These are phyloP conservation scores for Notocelia uddmanniana DNA, from an alignment of 2,888 invertebrate genomes.

Conservation along the genomic window DNA sequence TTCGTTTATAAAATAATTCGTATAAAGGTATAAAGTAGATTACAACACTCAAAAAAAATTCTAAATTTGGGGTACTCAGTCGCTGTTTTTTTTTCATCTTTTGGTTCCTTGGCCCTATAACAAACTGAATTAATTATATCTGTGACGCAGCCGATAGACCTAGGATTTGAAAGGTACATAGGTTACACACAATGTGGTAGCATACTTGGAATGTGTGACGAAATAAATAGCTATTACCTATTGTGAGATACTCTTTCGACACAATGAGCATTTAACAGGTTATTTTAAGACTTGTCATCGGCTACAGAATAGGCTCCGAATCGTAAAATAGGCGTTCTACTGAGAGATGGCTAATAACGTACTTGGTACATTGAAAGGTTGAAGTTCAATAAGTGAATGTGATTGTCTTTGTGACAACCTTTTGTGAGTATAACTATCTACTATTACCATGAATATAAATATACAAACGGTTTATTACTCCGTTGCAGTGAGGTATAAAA, in stretches of 20 bases:
- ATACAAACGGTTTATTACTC: no score
- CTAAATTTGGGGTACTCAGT: no score
- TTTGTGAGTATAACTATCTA: background rate
- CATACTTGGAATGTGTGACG: constrained; percentile 16
- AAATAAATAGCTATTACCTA: constrained; percentile 29
- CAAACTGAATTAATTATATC: no score
- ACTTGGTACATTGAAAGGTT: background rate
- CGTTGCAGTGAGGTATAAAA: no score
- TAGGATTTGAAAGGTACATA: background rate
- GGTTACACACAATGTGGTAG: background rate
- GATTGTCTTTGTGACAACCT: constrained; percentile 7
- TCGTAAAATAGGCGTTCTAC: constrained; percentile 33
- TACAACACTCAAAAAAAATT: no score
- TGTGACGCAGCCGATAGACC: background rate
- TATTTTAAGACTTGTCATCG: constrained; percentile 23
- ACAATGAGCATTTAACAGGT: constrained; percentile 35
- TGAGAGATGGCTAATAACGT: constrained; percentile 2
- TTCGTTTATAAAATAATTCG: no score
- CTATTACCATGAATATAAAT: background rate
- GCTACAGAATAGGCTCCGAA: constrained; percentile 28
- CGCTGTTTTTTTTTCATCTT: no score
- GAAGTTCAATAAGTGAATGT: background rate
- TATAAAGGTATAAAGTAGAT: no score
- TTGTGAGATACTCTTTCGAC: constrained; percentile 25
- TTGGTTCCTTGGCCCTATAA: no score